Conservation (phyloP, 1,140 invertebrate species). For the Neoseiulus cucumeris region DNA sequence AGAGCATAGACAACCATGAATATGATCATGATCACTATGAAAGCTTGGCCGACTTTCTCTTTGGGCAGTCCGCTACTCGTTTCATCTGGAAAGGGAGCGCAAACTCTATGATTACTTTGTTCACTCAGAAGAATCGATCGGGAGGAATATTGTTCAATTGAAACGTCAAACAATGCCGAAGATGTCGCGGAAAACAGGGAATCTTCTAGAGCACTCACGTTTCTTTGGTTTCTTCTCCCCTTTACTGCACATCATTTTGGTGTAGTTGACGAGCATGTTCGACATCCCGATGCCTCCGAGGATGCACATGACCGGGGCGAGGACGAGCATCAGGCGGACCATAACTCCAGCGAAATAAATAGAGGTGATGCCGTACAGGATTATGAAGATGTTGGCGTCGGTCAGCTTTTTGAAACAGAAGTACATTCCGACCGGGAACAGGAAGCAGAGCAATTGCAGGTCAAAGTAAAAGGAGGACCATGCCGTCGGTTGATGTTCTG, state of each 20-base stretch:
- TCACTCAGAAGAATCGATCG: too few species aligned
- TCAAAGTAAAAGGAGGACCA: constrained; percentile 99
- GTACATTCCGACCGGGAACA: constrained; percentile 83
- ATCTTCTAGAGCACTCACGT: neutral
- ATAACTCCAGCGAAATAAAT: constrained; percentile 97
- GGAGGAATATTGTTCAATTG: too few species aligned
- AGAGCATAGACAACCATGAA: constrained; percentile 78
- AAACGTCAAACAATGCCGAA: too few species aligned
- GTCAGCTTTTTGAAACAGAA: constrained; percentile 83
- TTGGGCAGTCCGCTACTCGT: neutral
- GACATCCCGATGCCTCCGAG: constrained; percentile 82
- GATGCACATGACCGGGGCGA: constrained; percentile 94
- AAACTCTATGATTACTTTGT: too few species aligned
- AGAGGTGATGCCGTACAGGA: constrained; percentile 86
- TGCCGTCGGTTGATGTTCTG: constrained; percentile 93
- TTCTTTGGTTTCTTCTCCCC: constrained; percentile 1
- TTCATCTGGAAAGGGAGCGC: constrained; percentile 25
- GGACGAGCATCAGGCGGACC: constrained; percentile 91
- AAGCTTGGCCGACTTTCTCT: constrained; percentile 48
- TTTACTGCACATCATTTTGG: constrained; percentile 37
- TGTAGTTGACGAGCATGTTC: constrained; percentile 65
- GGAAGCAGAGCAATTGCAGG: constrained; percentile 75
- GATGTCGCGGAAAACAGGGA: too few species aligned
- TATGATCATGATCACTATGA: constrained; percentile 59
- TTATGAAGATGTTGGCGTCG: constrained; percentile 91